Base-by-base conservation (phyloP, 2,113 vertebrate species). In the Limnothrissa miodon region DNA sequence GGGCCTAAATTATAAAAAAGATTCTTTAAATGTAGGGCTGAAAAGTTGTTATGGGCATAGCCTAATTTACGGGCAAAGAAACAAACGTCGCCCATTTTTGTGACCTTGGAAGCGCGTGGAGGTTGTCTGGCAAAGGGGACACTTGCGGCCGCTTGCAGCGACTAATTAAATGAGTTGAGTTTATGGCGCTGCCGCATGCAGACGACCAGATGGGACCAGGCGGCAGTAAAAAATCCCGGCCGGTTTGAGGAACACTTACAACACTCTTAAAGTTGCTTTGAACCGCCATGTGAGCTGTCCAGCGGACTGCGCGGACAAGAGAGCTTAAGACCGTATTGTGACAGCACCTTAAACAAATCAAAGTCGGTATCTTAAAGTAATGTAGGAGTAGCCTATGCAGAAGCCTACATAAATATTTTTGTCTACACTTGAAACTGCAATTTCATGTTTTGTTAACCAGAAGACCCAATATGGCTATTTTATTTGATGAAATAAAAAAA, bases 121-220 rank as follows among this genome's bases (percentile, higher is more conserved):
- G 74, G 6, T 86, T 85, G 44, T 59, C 70, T 59, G 89, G 88
- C 83, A 85, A 62, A 74, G 25, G 66, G 66, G 33, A 74, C 66
- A 74, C 66, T 33, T 13, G n/a, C 1, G n/a, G 39, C 51, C 21
- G 80, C 85, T 86, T 74, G 66, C 66, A 74, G 25, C 66, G 45
- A 89, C 90, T 91, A 86, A 92, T 90, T 92, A 90, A 89, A 89
- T 74, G 66, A 82, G 80, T 79, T 48, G 80, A 44, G 86, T 93
- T 92, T 89, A 93, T 84, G 48, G 86, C 84, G 39, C 88, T 85
- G 29, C 87, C 84, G 39, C 19, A 80, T 83, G 88, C 88, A 90
- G 89, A 87, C 85, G 83, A 83, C 89, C 90, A 92, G 87, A 90
- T 91, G 90, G 90, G 89, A 91, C 83, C 84, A 44, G 81, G 85